Evolutionary conservation across 2,888 invertebrate species (phyloP).

Genomic region (Acleris laterana): DNA sequence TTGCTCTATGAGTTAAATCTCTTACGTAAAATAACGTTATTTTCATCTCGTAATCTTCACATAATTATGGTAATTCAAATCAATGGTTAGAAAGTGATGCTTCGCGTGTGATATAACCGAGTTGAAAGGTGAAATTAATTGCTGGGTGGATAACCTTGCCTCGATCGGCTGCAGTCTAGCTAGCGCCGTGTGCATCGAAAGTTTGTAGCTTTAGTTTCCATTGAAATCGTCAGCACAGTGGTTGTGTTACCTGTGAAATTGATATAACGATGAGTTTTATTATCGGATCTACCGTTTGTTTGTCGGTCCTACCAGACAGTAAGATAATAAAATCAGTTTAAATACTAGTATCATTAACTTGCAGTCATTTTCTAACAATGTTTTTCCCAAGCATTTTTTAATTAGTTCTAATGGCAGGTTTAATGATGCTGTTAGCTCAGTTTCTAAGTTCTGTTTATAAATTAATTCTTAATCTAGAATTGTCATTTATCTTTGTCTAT

Average conservation of each 20-base stretch:
- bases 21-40: conserved; percentile 32
- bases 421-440: conserved; percentile 10
- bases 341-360: conserved; percentile 14
- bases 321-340: conserved; percentile 43
- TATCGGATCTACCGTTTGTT: conserved; percentile 64
- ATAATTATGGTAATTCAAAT: conserved; percentile 49
- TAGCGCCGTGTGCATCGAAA: conserved; percentile 53
- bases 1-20: not conserved
- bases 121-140: conserved; percentile 75
- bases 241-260: conserved; percentile 40
- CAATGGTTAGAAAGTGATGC: conserved; percentile 65
- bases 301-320: conserved; percentile 63
- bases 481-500: not conserved
- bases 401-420: conserved; percentile 17
- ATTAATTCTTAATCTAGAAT: not conserved
- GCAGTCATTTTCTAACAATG: conserved; percentile 17
- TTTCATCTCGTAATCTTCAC: conserved; percentile 34
- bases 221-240: conserved; percentile 37
- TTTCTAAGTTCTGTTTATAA: conserved; percentile 3
- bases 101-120: conserved; percentile 64
- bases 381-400: conserved; percentile 15
- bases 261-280: conserved; percentile 54
- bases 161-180: conserved; percentile 47
- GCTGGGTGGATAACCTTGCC: conserved; percentile 60
- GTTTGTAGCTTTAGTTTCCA: conserved; percentile 51